phyloP scores from a whole-genome alignment of 2,888 invertebrate genomes.

The Ptilodon capucinus region DNA sequence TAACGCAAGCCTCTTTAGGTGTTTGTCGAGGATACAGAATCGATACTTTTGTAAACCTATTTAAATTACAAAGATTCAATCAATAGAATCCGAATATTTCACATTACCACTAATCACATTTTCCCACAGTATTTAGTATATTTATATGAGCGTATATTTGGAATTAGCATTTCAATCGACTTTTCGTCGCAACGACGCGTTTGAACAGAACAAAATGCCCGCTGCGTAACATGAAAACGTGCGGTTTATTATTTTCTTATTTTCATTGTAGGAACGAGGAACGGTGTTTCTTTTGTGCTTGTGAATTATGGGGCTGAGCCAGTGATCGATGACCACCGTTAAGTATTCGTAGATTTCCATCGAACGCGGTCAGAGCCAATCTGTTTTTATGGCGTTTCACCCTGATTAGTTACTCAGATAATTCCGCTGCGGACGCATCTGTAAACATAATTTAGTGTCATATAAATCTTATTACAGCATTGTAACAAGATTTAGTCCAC shows the following conservation, averaged over 20 bases:
- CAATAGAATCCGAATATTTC: too few relatives aligned
- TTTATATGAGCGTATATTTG: too few relatives aligned
- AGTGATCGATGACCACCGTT: constrained; percentile 26
- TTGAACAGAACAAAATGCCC: constrained; percentile 13
- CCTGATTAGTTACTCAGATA: background rate
- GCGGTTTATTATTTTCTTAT: constrained; percentile 21
- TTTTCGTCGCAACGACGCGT: too few relatives aligned
- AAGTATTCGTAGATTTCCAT: constrained; percentile 14
- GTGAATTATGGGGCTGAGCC: constrained; percentile 17
- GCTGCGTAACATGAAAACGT: constrained; percentile 13
- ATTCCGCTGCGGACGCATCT: background rate
- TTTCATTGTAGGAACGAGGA: constrained; percentile 15
- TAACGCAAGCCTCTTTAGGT: too few relatives aligned
- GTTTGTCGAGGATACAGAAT: too few relatives aligned
- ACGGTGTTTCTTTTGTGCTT: constrained; percentile 20
- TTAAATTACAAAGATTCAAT: too few relatives aligned
- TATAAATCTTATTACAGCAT: too few relatives aligned
- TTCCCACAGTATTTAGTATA: too few relatives aligned
- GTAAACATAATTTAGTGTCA: background rate
- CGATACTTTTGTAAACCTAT: too few relatives aligned
- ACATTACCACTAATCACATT: too few relatives aligned
- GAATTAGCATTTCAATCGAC: too few relatives aligned
- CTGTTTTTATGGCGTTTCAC: background rate
- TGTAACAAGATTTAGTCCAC: too few relatives aligned
- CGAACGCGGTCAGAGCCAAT: constrained; percentile 5